Evolutionary conservation across 1,140 invertebrate species (phyloP).

Genomic region (Caenorhabditis elegans): WBcel235 BX284602.5:12466001-12466500

Average conservation of each 20-base stretch:
- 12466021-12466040: background rate
- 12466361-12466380: background rate
- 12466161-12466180: background rate
- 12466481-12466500: too few species aligned
- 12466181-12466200: background rate
- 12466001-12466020: background rate
- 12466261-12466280: background rate
- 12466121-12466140: background rate
- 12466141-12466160: background rate
- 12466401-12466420: background rate
- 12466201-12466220: too few species aligned
- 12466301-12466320: background rate
- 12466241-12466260: background rate
- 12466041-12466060: background rate
- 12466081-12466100: background rate
- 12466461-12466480: too few species aligned
- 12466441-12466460: too few species aligned
- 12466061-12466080: background rate
- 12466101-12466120: background rate
- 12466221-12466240: background rate
- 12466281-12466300: background rate
- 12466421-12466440: background rate
- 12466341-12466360: background rate
- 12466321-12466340: background rate
- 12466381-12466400: too few species aligned